Evolutionary conservation across 2,113 vertebrate genomes (phyloP).

Genomic region (Dryoscopus gambensis): DNA sequence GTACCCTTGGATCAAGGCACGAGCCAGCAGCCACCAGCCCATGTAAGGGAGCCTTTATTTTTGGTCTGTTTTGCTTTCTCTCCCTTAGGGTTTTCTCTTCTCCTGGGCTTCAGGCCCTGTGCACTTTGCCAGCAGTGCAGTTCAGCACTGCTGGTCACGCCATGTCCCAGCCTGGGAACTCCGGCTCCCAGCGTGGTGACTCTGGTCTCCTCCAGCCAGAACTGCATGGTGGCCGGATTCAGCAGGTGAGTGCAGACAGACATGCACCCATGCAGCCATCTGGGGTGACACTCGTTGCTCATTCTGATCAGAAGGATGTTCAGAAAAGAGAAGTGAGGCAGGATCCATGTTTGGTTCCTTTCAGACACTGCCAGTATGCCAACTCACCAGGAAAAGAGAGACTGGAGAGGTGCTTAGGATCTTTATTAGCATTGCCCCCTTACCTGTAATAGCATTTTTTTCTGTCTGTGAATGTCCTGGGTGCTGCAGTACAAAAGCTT

Average conservation of each 20-base stretch:
- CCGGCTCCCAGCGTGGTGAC: neutral
- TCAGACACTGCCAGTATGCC: neutral
- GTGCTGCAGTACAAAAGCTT: neutral
- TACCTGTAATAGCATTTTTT: neutral
- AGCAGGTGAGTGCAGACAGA: neutral
- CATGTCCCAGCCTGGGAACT: neutral
- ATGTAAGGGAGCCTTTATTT: neutral
- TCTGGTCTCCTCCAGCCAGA: neutral
- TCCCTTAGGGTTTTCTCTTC: neutral
- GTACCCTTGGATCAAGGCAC: neutral
- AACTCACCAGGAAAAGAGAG: neutral
- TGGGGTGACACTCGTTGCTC: accelerated
- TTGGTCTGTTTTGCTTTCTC: neutral
- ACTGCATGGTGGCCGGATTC: neutral
- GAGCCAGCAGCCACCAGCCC: neutral
- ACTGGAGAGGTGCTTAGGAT: neutral
- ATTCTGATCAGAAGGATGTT: neutral
- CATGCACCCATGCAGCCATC: neutral
- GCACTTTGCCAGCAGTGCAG: neutral
- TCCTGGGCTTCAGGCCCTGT: neutral
- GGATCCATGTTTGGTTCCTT: neutral
- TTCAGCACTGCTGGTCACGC: neutral
- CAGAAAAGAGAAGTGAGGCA: neutral
- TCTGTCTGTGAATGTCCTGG: neutral
- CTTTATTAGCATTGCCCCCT: neutral